These are phyloP conservation scores for Acleris literana DNA, from an alignment of 2,888 invertebrate species.

Conservation along the genomic window DNA sequence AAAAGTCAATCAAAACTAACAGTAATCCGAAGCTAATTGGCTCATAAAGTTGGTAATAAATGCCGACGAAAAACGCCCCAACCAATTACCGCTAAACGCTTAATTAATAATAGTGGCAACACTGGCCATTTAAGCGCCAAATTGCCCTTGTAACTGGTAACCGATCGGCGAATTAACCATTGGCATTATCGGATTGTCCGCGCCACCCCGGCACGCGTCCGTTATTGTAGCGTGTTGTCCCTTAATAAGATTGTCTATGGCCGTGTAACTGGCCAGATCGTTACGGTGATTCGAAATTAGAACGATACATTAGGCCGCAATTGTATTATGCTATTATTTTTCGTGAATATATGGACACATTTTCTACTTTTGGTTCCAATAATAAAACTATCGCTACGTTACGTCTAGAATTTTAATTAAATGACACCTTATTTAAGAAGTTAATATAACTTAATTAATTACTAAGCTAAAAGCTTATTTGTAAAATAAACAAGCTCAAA, in stretches of 20 bases:
- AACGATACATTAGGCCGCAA: slow-evolving; percentile 42
- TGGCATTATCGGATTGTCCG: slow-evolving; percentile 59
- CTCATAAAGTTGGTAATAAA: slow-evolving; percentile 45
- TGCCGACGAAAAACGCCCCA: slow-evolving; percentile 44
- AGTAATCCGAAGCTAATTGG: slow-evolving; percentile 43
- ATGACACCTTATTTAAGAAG: too few relatives aligned
- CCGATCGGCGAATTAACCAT: slow-evolving; percentile 64
- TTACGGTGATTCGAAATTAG: slow-evolving; percentile 54
- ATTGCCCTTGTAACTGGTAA: slow-evolving; percentile 59
- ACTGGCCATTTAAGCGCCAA: slow-evolving; percentile 66
- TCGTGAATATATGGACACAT: background rate
- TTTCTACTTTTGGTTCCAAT: too few relatives aligned
- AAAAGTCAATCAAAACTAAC: slow-evolving; percentile 36
- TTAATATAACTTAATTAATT: too few relatives aligned
- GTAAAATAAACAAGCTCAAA: too few relatives aligned
- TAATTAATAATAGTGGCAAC: slow-evolving; percentile 68
- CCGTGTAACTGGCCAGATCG: slow-evolving; percentile 40
- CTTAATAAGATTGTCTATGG: slow-evolving; percentile 70
- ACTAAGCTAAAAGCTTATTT: too few relatives aligned
- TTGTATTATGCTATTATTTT: slow-evolving; percentile 9
- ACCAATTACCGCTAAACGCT: slow-evolving; percentile 59
- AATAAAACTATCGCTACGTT: too few relatives aligned
- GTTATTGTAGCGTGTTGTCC: slow-evolving; percentile 68
- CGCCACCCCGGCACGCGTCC: slow-evolving; percentile 63
- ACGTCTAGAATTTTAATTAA: too few relatives aligned